Evolutionary conservation across 2,113 vertebrate genomes (phyloP), one percentile per base, ranked within the genome.

Genomic region (Cyanoramphus novaezelandiae): DNA sequence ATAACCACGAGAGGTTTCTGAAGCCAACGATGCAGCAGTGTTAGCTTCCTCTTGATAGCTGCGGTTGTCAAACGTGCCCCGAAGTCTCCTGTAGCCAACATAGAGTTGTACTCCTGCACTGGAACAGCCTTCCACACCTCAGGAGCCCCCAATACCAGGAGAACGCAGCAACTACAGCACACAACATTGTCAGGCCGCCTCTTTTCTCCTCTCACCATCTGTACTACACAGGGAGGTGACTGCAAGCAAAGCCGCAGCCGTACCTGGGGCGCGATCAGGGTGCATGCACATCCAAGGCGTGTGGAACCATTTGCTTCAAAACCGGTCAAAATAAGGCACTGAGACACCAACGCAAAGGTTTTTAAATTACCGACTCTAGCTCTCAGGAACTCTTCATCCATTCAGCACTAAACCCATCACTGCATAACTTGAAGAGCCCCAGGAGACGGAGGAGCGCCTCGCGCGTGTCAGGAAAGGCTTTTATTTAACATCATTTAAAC

Each of bases 341-440:
- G 97, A 76, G 87, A 97, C 95, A 98, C 97, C 98, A 91, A 98
- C 47, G 86, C 95, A 97, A 98, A 77, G 93, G 97, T 93, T 98
- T 59, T 97, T 78, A 93, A 98, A 98, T 98, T 98, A 98, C 97
- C 96, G 68, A 98, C 78, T 97, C 97, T 97, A 98, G 97, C 97
- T 97, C 98, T 97, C 97, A 96, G 98, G 97, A 98, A 98, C 97
- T 98, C 98, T 98, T 98, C 98, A 96, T 98, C 98, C 98, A 95
- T 98, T 97, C 98, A 97, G 97, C 97, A 97, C 97, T 98, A 98
- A 97, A 98, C 98, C 97, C 98, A 97, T 97, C 96, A 98, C 95
- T 94, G 97, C 94, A 95, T 84, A 97, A 97, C 93, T 83, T 83
- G 96, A 95, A 96, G 98, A 97, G 98, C 97, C 98, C 98, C 98